These are phyloP conservation scores for Xiphophorus maculatus DNA, from an alignment of 2,113 vertebrate genomes.

Conservation along the genomic window DNA sequence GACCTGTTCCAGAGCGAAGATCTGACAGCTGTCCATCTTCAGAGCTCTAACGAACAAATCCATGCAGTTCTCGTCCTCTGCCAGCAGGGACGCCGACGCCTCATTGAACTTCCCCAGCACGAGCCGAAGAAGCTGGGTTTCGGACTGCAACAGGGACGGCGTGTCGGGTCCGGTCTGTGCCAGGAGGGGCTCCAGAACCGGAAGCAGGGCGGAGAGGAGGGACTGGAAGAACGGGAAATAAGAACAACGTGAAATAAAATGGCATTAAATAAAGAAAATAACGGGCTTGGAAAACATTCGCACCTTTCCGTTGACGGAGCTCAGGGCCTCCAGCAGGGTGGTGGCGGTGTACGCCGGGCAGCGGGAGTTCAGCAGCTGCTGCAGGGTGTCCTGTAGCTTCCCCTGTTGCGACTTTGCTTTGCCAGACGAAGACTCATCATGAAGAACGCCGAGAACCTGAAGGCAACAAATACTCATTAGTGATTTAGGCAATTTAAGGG, in stretches of 20 bases:
- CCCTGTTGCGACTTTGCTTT: constrained; percentile 74
- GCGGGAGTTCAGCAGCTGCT: constrained; percentile 76
- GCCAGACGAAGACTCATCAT: constrained; percentile 71
- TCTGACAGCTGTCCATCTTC: constrained; percentile 78
- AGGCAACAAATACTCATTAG: neutral
- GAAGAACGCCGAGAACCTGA: constrained; percentile 83
- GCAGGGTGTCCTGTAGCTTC: constrained; percentile 77
- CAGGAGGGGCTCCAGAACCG: constrained; percentile 82
- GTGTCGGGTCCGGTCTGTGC: constrained; percentile 79
- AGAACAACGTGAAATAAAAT: too few relatives aligned
- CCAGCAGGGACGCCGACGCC: constrained; percentile 84
- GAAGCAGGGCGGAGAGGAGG: constrained; percentile 83
- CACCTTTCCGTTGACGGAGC: constrained; percentile 83
- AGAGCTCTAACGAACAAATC: constrained; percentile 87
- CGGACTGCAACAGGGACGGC: constrained; percentile 79
- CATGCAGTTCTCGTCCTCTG: constrained; percentile 80
- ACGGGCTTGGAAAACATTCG: too few relatives aligned
- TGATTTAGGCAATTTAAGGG: too few relatives aligned
- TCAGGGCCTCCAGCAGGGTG: constrained; percentile 82
- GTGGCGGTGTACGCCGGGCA: constrained; percentile 87
- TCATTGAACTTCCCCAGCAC: constrained; percentile 87
- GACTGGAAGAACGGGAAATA: constrained; percentile 66
- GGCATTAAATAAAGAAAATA: too few relatives aligned
- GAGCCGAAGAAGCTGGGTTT: constrained; percentile 83
- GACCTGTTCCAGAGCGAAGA: constrained; percentile 90